A percentile compares a stretch with the other conserved stretches of the same genome.
Conservation (phyloP, 2,888 invertebrate genomes). For the Scelioninae gen. 2 region DNA sequence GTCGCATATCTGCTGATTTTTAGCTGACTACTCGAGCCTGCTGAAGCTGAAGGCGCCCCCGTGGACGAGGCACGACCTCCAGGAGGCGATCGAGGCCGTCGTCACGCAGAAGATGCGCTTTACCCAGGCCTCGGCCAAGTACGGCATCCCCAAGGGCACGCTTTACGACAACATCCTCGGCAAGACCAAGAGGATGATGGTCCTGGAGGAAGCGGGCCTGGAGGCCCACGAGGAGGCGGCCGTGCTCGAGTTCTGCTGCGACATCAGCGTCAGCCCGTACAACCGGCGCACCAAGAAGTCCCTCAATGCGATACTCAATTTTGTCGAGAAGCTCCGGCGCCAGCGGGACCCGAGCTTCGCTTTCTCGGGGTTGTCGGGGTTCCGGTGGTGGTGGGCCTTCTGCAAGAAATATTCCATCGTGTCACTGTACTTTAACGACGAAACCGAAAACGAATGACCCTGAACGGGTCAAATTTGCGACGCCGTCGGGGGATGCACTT, state of each 20-base stretch:
- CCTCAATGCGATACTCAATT: slow-evolving; percentile 79
- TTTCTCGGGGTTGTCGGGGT: slow-evolving; percentile 84
- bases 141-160: slow-evolving; percentile 86
- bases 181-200: slow-evolving; percentile 86
- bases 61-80: slow-evolving; percentile 85
- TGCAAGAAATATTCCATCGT: slow-evolving; percentile 87
- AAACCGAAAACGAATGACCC: slow-evolving; percentile 72
- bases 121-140: slow-evolving; percentile 84
- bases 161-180: slow-evolving; percentile 87
- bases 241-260: slow-evolving; percentile 85
- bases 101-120: slow-evolving; percentile 86
- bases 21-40: slow-evolving; percentile 79
- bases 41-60: slow-evolving; percentile 85
- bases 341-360: slow-evolving; percentile 80
- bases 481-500: slow-evolving; percentile 22
- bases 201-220: slow-evolving; percentile 82
- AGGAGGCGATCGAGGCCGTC: slow-evolving; percentile 86
- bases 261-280: slow-evolving; percentile 82
- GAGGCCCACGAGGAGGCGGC: slow-evolving; percentile 79
- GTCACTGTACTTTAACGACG: slow-evolving; percentile 78
- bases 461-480: not conserved
- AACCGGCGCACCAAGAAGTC: slow-evolving; percentile 85
- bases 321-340: slow-evolving; percentile 81
- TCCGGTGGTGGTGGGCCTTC: slow-evolving; percentile 89
- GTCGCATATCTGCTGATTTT: slow-evolving; percentile 70